Conservation (phyloP, 1,140 invertebrate genomes). For the Chrysoperla carnea region DNA sequence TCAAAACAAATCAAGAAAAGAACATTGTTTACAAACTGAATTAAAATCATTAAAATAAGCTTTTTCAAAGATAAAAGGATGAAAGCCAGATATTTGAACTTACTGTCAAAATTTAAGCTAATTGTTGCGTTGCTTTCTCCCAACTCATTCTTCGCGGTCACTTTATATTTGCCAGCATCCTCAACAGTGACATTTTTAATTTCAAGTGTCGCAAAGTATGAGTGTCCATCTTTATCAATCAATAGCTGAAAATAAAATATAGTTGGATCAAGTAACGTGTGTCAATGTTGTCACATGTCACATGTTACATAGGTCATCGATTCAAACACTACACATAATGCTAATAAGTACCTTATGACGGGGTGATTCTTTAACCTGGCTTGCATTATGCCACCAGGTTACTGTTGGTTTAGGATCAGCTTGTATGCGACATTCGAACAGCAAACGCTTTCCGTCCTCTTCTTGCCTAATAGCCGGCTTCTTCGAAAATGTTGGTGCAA, state of each 20-base stretch:
- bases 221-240: constrained; percentile 79
- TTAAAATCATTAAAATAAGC: neutral
- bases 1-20: no score
- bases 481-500: constrained; percentile 92
- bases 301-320: no score
- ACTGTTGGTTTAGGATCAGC: constrained; percentile 85
- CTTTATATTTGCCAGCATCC: constrained; percentile 94
- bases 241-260: constrained; percentile 43
- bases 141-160: constrained; percentile 89
- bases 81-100: constrained; percentile 29
- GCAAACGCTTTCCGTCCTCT: constrained; percentile 84
- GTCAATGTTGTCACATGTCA: no score
- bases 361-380: constrained; percentile 50
- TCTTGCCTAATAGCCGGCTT: constrained; percentile 94
- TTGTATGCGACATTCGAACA: constrained; percentile 91
- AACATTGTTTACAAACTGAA: no score
- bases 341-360: constrained; percentile 84
- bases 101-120: constrained; percentile 94
- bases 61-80: neutral
- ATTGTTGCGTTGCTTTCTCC: constrained; percentile 93
- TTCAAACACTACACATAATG: constrained; percentile 6
- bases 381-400: constrained; percentile 80
- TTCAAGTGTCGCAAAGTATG: constrained; percentile 81
- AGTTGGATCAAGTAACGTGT: no score
- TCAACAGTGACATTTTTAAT: constrained; percentile 88